phyloP scores from a whole-genome alignment of 2,797 vertebrate species.

The Paedocypris micromegethes region DNA sequence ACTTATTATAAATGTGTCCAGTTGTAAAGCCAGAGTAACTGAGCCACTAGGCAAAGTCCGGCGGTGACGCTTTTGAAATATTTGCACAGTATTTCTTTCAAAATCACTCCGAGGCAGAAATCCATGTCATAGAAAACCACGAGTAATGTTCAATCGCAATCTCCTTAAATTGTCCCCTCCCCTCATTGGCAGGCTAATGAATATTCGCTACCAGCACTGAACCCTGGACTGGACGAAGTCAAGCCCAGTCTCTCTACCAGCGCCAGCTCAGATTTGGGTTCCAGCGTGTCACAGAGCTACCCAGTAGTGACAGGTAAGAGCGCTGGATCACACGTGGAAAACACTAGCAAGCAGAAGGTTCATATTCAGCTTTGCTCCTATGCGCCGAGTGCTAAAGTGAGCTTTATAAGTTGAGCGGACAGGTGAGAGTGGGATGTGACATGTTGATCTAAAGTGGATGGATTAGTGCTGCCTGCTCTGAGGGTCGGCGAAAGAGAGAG shows the following conservation, averaged over 20 bases:
- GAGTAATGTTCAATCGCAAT: slow-evolving; percentile 28
- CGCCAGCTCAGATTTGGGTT: slow-evolving; percentile 93
- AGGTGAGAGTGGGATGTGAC: slow-evolving; percentile 44
- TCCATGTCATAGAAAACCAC: slow-evolving; percentile 35
- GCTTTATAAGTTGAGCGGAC: slow-evolving; percentile 39
- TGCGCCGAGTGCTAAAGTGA: slow-evolving; percentile 42
- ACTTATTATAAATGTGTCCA: slow-evolving; percentile 32
- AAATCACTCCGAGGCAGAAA: slow-evolving; percentile 13
- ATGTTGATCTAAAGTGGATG: slow-evolving; percentile 49
- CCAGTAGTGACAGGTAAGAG: slow-evolving; percentile 93
- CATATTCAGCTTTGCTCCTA: slow-evolving; percentile 27
- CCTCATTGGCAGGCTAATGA: slow-evolving; percentile 84
- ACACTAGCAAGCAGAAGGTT: slow-evolving; percentile 28
- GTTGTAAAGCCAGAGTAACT: slow-evolving; percentile 31
- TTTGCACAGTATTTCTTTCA: background rate
- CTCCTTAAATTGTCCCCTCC: slow-evolving; percentile 45
- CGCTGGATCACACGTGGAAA: slow-evolving; percentile 42
- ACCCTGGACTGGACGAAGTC: slow-evolving; percentile 94
- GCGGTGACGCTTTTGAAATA: background rate
- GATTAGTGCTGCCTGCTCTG: slow-evolving; percentile 52
- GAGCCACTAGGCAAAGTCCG: slow-evolving; percentile 26
- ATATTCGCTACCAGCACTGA: slow-evolving; percentile 95
- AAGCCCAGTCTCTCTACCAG: slow-evolving; percentile 97
- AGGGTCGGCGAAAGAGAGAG: slow-evolving; percentile 69
- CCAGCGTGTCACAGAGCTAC: slow-evolving; percentile 98